These are phyloP conservation scores for Hylaeus anthracinus DNA, from an alignment of 1,140 invertebrate genomes.

Conservation along the genomic window DNA sequence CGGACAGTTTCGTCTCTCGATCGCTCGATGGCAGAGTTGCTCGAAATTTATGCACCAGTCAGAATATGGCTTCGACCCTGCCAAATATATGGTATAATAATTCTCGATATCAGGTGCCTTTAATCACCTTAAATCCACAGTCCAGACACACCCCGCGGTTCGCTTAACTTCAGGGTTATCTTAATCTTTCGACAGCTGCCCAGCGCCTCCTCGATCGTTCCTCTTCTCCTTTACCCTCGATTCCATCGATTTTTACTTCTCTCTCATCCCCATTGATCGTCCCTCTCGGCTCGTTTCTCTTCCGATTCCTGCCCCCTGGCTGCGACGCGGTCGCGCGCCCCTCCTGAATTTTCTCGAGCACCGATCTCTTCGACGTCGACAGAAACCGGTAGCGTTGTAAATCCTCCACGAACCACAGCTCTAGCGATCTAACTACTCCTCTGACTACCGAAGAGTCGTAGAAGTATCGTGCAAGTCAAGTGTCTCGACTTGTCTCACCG, in stretches of 20 bases:
- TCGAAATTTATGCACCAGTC: constrained; percentile 69
- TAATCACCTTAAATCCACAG: constrained; percentile 82
- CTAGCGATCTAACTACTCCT: too few species aligned
- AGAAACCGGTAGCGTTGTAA: too few species aligned
- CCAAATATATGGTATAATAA: constrained; percentile 80
- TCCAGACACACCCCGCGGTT: constrained; percentile 73
- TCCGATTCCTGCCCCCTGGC: constrained; percentile 12
- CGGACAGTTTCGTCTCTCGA: neutral
- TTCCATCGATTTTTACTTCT: constrained; percentile 42
- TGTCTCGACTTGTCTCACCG: too few species aligned
- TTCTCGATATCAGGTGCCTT: constrained; percentile 81
- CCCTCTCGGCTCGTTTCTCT: constrained; percentile 26
- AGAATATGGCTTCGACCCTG: constrained; percentile 71
- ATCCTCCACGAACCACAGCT: too few species aligned
- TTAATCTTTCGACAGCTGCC: constrained; percentile 82
- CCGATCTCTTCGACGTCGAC: too few species aligned
- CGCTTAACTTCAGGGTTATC: constrained; percentile 80
- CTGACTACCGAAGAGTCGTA: too few species aligned
- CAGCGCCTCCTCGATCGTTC: constrained; percentile 75
- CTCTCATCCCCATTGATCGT: neutral
- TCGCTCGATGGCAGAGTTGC: neutral
- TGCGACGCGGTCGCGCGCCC: neutral
- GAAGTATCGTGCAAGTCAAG: too few species aligned
- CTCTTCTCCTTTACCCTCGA: constrained; percentile 59
- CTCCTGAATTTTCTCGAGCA: neutral